Evolutionary conservation across 1,140 invertebrate genomes (phyloP), one percentile per base, ranked within the genome.

Genomic region (Hyphantria cunea): DNA sequence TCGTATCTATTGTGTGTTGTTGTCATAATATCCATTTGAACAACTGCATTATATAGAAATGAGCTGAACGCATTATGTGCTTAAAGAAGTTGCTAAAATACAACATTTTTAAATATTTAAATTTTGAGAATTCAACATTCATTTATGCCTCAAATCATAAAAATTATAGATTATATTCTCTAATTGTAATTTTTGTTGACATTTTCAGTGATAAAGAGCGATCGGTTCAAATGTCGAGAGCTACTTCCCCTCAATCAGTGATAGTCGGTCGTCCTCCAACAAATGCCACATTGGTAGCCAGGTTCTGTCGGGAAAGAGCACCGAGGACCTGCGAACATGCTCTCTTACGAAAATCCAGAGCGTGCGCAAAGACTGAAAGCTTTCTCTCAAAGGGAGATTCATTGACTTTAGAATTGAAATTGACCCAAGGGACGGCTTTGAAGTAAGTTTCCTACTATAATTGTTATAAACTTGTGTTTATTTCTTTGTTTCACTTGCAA

Each of bases 401-500:
- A 42, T 92, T 97, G 56, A 97, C 96, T 0, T 90, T 97, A 47
- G 95, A 97, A 85, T 90, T 97, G 61, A 93, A 93, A 70, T 92
- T 96, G 75, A 93, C 94, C 13, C 95, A 97, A 79, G 95, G 96
- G n/a, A 97, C 96, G 0, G 95, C 95, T 17, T 92, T 97, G 12
- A 95, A 94, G 95, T 94, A 86, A 92, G 92, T 90, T 32, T 34
- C 42, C 41, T 48, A 13, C 15, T 53, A 37, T 44, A 45, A 37
- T 44, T 31, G 11, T 32, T 11, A 64, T 56, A 3, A 14, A 48
- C 12, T 25, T 25, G 17, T 25, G 17, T n/a, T n/a, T n/a, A 25
- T 25, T 25, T 25, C 5, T 5, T 25, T 25, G 17, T 25, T 25
- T 25, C 5, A 1, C 17, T 25, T 5, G 2, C 17, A 3, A 25